Base-by-base conservation (phyloP, 2,888 invertebrate genomes). In the Agriopis aurantiaria region DNA sequence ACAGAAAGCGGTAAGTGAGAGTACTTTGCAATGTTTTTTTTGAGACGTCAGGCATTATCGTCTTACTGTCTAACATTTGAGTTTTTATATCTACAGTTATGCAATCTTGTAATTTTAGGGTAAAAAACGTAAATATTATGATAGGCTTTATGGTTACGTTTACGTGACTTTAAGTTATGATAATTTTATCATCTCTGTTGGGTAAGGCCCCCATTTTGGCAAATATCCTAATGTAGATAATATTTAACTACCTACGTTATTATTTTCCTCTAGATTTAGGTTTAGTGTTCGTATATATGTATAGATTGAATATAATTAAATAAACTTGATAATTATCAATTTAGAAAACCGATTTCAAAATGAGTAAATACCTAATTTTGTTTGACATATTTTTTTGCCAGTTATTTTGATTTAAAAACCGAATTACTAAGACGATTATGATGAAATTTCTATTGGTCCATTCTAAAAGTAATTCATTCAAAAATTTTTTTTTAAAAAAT, bases 1-100 rank as follows among this genome's bases (percentile, higher is more conserved):
- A 85, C 90, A 90, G 91, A 91, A 91, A 91, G 91, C 86, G 89
- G 88, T 75, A 87, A 90, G 86, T 85, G 86, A 85, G 84, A 83
- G 84, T 82, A 82, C 78, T 82, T 80, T 75, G 75, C 65, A 65
- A 67, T 75, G 72, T 75, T 78, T 70, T 71, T 77, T 75, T 74
- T 73, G 69, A 74, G 69, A 68, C 66, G 66, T 65, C 70, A 72
- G n/a, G 55, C 71, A 69, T 69, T 69, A 57, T 70, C 73, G 8
- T 12, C 58, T 69, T 69, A 57, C 69, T 72, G 8, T 12, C 58
- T 58, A 58, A 58, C 71, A 71, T 71, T 73, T 69, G 58, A 69
- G 68, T 67, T 63, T 75, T 77, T 71, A 76, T 68, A 49, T 69
- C 77, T 12, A n/a, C 8, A 69, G 64, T 75, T 74, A 74, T 69